Evolutionary conservation across 2,797 vertebrate genomes (phyloP), one percentile per base, ranked within the genome.

Genomic region (Monodelphis domestica): DNA sequence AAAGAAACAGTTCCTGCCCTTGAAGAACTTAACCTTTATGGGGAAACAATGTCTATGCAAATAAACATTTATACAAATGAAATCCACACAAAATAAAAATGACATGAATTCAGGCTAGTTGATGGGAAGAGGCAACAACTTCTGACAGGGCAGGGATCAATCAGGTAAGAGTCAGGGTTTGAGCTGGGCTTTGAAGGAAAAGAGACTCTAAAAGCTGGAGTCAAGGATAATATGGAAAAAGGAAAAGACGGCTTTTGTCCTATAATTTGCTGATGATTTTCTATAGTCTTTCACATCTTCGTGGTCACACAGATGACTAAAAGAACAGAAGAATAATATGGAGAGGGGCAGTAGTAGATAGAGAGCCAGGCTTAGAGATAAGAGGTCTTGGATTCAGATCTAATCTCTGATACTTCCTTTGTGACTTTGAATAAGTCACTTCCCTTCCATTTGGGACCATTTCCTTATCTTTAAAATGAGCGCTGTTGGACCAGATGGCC

Each of bases 201-300:
- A 95, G 96, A 96, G 97, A 97, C 97, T 98, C 87, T 97, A 93
- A 97, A 97, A 98, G 92, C 97, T 97, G 97, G 98, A 97, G 97
- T 96, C 97, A 97, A 98, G 98, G 57, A 70, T 56, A 88, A 90
- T 30, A 87, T 57, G 53, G 89, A 53, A 56, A n/a, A 52, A 26
- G 17, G 45, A n/a, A 45, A 56, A 14, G 33, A 12, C 12, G 63
- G 33, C 63, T 70, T 70, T 70, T 70, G n/a, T 6, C 33, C 38
- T 14, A 70, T 70, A 15, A 17, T 38, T 70, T 9, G 1, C n/a
- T 17, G n/a, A 17, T 38, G 33, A 38, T 70, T 70, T 70, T 38
- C 63, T 70, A 2, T 38, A 70, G 15, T 38, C n/a, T 70, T 70
- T 70, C 63, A 70, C 63, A 38, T 70, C 63, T 70, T 38, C 15